These are phyloP conservation scores for Drosophila santomea DNA, from an alignment of 1,140 invertebrate species.

Conservation along the genomic window DNA sequence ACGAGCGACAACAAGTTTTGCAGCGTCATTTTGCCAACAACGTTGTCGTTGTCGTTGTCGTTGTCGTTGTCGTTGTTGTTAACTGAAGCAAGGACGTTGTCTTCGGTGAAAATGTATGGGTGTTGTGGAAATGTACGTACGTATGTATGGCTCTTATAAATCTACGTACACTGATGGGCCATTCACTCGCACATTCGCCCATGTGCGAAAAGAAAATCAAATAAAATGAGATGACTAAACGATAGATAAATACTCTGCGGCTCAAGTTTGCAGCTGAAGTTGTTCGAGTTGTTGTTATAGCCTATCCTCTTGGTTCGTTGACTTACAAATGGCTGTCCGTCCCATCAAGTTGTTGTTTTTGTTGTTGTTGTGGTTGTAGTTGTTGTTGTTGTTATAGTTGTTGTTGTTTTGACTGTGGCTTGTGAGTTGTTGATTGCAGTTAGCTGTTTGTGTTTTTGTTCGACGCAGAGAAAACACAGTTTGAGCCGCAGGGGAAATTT, in stretches of 20 bases:
- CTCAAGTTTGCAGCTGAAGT: constrained; percentile 3
- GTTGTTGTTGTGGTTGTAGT: not conserved
- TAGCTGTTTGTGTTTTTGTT: constrained; percentile 21
- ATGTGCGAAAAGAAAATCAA: constrained; percentile 45
- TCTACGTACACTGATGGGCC: constrained; percentile 35
- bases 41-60: constrained; percentile 20
- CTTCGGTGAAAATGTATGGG: not conserved
- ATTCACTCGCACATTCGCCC: constrained; percentile 47
- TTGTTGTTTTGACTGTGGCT: constrained; percentile 14
- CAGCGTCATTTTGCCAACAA: constrained; percentile 60
- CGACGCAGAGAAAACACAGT: constrained; percentile 21
- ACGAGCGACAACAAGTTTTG: constrained; percentile 45
- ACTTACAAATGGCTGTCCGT: constrained; percentile 62
- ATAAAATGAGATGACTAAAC: constrained; percentile 53
- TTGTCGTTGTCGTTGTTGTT: constrained; percentile 27
- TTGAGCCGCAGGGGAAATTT: constrained; percentile 9
- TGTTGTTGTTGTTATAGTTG: constrained; percentile 6
- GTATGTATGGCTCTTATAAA: not conserved
- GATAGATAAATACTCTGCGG: constrained; percentile 48
- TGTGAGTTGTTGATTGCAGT: constrained; percentile 25
- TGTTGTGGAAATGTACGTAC: not conserved
- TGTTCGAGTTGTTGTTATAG: constrained; percentile 12
- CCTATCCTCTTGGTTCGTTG: constrained; percentile 64
- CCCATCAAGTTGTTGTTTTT: constrained; percentile 17
- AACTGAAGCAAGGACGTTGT: constrained; percentile 76